A percentile compares a stretch with the other conserved stretches of the same genome.
Conservation (phyloP, 1,140 invertebrate species). For the Dendroctonus valens region DNA sequence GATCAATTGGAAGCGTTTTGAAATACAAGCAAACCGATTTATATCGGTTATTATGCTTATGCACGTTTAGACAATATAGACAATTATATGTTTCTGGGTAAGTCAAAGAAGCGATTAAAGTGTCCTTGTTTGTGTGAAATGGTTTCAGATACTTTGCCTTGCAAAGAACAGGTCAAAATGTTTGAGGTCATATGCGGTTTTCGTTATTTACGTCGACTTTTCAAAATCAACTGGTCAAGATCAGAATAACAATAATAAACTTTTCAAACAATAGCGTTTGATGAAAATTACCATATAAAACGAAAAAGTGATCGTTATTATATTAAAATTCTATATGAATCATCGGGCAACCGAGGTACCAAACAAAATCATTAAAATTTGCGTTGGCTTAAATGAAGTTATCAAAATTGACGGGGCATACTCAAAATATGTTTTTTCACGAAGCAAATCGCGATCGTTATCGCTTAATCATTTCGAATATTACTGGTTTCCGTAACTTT, state of each 20-base stretch:
- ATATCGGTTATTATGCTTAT: too few relatives aligned
- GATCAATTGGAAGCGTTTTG: slow-evolving; percentile 3
- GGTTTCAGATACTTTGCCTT: not conserved
- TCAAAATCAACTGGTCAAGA: too few relatives aligned
- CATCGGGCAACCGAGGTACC: too few relatives aligned
- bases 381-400: slow-evolving; percentile 1
- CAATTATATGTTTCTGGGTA: not conserved
- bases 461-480: slow-evolving; percentile 9
- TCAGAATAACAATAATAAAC: too few relatives aligned
- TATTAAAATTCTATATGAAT: too few relatives aligned
- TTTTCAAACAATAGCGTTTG: too few relatives aligned
- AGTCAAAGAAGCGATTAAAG: not conserved
- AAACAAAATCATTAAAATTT: too few relatives aligned
- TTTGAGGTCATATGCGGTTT: not conserved
- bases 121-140: not conserved
- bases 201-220: too few relatives aligned
- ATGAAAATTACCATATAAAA: too few relatives aligned
- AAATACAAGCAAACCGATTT: too few relatives aligned
- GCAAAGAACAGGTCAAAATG: not conserved
- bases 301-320: too few relatives aligned
- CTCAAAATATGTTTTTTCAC: slow-evolving; percentile 4
- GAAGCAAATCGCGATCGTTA: slow-evolving; percentile 5
- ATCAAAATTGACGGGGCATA: slow-evolving; percentile 6
- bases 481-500: slow-evolving; percentile 12
- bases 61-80: not conserved